These are phyloP conservation scores for Calameuta pallipes DNA, from an alignment of 2,888 invertebrate genomes.

Conservation along the genomic window DNA sequence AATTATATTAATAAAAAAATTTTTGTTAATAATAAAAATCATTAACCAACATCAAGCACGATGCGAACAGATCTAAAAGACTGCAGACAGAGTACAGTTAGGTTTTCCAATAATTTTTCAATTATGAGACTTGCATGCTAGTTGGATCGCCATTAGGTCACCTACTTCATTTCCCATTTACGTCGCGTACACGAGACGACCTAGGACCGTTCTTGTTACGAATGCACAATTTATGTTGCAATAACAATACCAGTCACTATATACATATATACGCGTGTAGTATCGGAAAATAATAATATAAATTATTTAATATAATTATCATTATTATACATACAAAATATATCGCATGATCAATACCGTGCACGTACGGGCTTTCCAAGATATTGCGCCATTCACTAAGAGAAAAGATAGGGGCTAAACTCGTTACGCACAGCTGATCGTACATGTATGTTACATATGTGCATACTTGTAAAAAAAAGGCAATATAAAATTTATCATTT, in stretches of 20 bases:
- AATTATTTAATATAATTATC: not conserved
- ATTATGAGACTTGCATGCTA: constrained; percentile 14
- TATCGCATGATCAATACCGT: not conserved
- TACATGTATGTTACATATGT: constrained; percentile 13
- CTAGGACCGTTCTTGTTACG: constrained; percentile 18
- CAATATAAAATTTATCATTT: not conserved
- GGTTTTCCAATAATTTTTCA: constrained; percentile 27
- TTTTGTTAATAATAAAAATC: not conserved
- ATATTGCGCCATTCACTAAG: constrained; percentile 6
- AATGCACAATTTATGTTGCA: not conserved
- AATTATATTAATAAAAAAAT: not conserved
- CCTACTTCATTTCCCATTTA: constrained; percentile 53
- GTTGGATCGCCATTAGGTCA: constrained; percentile 33
- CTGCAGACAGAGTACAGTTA: constrained; percentile 22
- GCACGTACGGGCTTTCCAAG: not conserved
- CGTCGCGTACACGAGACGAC: constrained; percentile 53
- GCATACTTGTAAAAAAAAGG: not conserved
- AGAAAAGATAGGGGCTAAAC: constrained; percentile 6
- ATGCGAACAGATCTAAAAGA: not conserved
- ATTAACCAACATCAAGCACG: not conserved
- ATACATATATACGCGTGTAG: not conserved
- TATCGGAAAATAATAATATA: no score
- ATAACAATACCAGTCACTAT: not conserved
- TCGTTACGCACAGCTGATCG: constrained; percentile 24
- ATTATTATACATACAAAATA: not conserved